A percentile compares a stretch with the other conserved stretches of the same genome.
These are phyloP conservation scores for Elaphurus davidianus DNA, from an alignment of 2,113 vertebrate species.

Conservation along the genomic window DNA sequence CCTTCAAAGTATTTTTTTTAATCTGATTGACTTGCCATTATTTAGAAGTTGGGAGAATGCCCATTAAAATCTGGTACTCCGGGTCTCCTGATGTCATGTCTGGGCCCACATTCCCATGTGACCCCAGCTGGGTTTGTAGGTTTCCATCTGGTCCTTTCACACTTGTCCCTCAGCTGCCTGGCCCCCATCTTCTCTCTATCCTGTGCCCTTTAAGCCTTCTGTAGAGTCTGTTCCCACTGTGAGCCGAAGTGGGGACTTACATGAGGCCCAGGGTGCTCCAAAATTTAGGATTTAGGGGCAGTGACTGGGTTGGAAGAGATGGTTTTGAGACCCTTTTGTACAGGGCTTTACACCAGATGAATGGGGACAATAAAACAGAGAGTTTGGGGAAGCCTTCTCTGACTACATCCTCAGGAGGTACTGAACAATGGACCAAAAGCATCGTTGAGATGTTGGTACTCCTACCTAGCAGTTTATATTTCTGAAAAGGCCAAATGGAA, in stretches of 20 bases:
- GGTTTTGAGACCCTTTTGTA: neutral
- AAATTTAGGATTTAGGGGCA: neutral
- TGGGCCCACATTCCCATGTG: neutral
- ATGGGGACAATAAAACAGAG: neutral
- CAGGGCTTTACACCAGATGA: neutral
- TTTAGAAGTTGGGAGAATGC: neutral
- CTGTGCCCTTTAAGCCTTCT: no score
- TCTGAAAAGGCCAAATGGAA: neutral
- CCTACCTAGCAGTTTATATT: neutral
- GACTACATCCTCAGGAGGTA: neutral
- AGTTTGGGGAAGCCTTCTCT: neutral
- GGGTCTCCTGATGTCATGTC: neutral
- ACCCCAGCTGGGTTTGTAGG: neutral
- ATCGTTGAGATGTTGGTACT: neutral
- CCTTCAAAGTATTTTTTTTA: slow-evolving; percentile 14
- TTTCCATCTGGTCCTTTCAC: neutral
- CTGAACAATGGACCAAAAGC: neutral
- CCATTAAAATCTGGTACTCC: neutral
- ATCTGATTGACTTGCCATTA: neutral
- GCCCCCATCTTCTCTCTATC: neutral
- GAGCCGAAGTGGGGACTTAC: neutral
- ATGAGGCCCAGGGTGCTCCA: neutral
- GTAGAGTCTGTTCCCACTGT: neutral
- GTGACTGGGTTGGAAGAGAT: neutral
- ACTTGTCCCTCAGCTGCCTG: neutral